Base-by-base conservation (phyloP, 1,140 invertebrate species). In the Wiebesia pumilae region DNA sequence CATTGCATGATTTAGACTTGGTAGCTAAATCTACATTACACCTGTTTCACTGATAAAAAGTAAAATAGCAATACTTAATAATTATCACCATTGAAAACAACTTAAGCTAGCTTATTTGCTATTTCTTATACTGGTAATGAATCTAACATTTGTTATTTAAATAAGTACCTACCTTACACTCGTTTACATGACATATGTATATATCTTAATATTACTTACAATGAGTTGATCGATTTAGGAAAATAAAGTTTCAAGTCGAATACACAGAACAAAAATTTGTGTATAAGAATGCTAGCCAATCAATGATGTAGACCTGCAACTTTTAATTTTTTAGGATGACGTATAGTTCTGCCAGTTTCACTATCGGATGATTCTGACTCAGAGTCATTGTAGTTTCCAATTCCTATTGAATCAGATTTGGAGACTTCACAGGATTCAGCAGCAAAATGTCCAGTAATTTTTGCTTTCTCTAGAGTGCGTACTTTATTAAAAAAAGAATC, bases 401-500 rank as follows among this genome's bases (percentile, higher is more conserved):
- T 93, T 67, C 88, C 89, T 75, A 90, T 93, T 33, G 90, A 91
- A 88, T 93, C 94, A 71, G 93, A 93, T 84, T 93, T 94, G 4
- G 89, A 91, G 12, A 93, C 91, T 87, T 94, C 94, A 82, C 92
- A 94, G 0, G 93, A 91, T 88, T 96, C 95, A 30, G 94, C 93
- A 65, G 95, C 94, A 92, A 95, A 96, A 88, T 95, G 95, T 16
- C 96, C 96, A 58, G 95, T 95, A 84, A 94, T 93, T 91, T 96
- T 96, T 9, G 96, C 96, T 93, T 96, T 96, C 90, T 97, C 96
- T 89, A 97, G 92, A 24, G 95, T 95, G 81, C 96, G 95, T 92
- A 97, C 96, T 96, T 90, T 35, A 95, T 94, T 81, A 89, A 89
- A 89, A 82, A 81, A 84, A 85, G 9, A 43, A 85, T 54, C 47